These are phyloP conservation scores for Eilema caniola DNA, from an alignment of 2,888 invertebrate species.

Conservation along the genomic window DNA sequence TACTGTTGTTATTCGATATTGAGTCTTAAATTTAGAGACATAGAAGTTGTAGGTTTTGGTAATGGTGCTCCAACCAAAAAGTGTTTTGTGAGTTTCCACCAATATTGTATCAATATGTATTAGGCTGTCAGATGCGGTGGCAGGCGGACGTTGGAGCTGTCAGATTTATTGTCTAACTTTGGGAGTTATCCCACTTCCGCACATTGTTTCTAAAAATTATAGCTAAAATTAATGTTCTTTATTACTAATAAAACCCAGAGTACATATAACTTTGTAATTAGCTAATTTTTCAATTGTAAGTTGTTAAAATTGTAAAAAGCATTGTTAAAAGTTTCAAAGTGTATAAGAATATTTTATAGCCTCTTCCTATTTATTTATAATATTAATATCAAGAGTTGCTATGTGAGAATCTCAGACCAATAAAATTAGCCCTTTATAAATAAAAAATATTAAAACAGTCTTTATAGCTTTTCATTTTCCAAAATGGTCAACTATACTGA, in stretches of 20 bases:
- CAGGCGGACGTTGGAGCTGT: conserved; percentile 64
- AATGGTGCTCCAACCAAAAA: conserved; percentile 26
- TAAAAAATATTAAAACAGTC: too few species aligned
- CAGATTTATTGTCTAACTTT: conserved; percentile 78
- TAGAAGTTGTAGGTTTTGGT: conserved; percentile 20
- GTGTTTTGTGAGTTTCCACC: conserved; percentile 55
- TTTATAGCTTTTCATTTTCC: conserved; percentile 5
- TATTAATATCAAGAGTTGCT: neutral
- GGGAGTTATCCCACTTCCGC: conserved; percentile 64
- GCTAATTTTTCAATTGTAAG: too few species aligned
- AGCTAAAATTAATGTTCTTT: conserved; percentile 37
- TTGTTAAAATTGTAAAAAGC: too few species aligned
- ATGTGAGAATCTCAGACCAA: neutral
- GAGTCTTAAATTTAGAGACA: conserved; percentile 39
- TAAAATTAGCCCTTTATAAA: neutral
- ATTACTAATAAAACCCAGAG: conserved; percentile 23
- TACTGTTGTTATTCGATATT: conserved; percentile 44
- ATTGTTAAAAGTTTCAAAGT: too few species aligned
- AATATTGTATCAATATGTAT: conserved; percentile 79
- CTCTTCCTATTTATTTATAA: too few species aligned
- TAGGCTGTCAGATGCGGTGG: conserved; percentile 74
- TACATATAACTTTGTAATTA: conserved; percentile 27
- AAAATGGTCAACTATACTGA: too few species aligned
- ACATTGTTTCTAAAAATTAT: conserved; percentile 49
- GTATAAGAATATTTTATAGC: too few species aligned